These are phyloP conservation scores for Idaea biselata DNA, from an alignment of 2,888 invertebrate species.

Conservation along the genomic window DNA sequence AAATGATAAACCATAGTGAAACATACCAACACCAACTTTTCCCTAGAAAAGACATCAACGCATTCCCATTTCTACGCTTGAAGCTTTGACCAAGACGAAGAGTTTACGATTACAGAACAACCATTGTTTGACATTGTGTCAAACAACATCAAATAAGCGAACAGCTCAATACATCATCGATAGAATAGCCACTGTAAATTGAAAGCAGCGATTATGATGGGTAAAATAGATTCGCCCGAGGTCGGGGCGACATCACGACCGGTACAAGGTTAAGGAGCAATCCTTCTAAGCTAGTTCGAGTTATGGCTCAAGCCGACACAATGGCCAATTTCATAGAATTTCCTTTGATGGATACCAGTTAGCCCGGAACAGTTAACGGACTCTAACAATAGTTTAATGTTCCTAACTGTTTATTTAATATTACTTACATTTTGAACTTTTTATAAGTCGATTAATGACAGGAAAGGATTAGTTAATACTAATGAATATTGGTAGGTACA, in stretches of 20 bases:
- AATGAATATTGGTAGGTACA: background rate
- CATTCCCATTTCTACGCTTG: constrained; percentile 5
- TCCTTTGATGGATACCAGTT: constrained; percentile 64
- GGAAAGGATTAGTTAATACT: background rate
- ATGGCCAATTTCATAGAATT: constrained; percentile 75
- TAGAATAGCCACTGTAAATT: constrained; percentile 73
- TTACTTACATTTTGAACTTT: background rate
- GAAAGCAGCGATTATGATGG: constrained; percentile 76
- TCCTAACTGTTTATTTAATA: constrained; percentile 21
- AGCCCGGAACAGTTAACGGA: constrained; percentile 54
- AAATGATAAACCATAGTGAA: background rate
- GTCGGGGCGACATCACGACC: constrained; percentile 75
- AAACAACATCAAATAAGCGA: constrained; percentile 19
- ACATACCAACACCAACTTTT: background rate
- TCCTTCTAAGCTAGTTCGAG: constrained; percentile 61
- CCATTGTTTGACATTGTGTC: constrained; percentile 10
- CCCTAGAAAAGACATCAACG: constrained; percentile 12
- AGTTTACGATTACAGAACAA: background rate
- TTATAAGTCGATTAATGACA: background rate
- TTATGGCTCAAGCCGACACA: constrained; percentile 70
- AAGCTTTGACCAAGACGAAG: constrained; percentile 2
- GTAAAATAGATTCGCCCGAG: constrained; percentile 70
- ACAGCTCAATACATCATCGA: constrained; percentile 55
- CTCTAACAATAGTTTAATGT: constrained; percentile 41
- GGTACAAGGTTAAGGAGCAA: constrained; percentile 70